Base-by-base conservation (phyloP, 1,140 invertebrate genomes). In the Diprion similis region DNA sequence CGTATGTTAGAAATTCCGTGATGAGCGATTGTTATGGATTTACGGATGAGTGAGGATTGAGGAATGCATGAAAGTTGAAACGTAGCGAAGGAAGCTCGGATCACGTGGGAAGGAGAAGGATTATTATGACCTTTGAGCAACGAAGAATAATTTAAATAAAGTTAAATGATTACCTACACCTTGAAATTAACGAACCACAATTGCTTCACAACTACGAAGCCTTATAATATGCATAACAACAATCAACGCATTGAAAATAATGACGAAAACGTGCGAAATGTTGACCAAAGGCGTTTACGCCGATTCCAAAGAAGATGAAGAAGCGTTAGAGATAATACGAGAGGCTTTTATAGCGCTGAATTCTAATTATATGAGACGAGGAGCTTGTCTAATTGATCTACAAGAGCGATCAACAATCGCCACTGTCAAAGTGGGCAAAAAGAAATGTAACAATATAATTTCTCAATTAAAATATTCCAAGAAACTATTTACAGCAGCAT, bases 281-380 rank as follows among this genome's bases (percentile, higher is more conserved):
- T 59, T 11, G 11, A 15, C 51, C 51, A 59, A 59, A 59, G 51
- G 51, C 51, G 24, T 37, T 37, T 37, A 59, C 51, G 51, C 6
- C 8, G n/a, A 59, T 8, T 59, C 8, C 11, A 9, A 59, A 59
- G 9, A 59, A 6, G n/a, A 59, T 59, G 51, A 59, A 59, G 9
- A 59, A 17, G 11, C 11, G 11, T 59, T 59, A 17, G 51, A 59
- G 9, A 59, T 59, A 13, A 70, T 84, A 74, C 71, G 74, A 77
- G 75, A 80, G 76, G 70, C 77, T 17, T 85, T 85, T 75, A 48
- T 83, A 45, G 66, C 24, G 48, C 73, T 84, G 59, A 81, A 73
- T 19, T 48, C 77, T 73, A 75, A 80, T 46, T 84, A 73, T 70
- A 18, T 85, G 8, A 73, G 74, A 18, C 71, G 74, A 70, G 84